Evolutionary conservation across 2,888 invertebrate species (phyloP), one percentile per base, ranked within the genome.

Genomic region (Leptinotarsa peninsularis): DNA sequence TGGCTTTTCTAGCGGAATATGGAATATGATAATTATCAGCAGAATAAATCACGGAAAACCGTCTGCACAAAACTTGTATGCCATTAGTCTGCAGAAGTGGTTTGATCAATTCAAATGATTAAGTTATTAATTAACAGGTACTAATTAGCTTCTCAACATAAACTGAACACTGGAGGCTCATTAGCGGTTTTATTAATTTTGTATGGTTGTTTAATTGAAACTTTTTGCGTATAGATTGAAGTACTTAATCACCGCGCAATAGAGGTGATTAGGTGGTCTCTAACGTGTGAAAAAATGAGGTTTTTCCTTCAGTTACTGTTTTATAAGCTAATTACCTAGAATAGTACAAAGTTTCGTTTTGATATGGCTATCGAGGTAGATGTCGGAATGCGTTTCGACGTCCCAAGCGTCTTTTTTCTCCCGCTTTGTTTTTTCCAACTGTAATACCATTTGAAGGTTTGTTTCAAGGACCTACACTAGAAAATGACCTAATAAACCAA

Each of bases 151-250:
- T 18, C 54, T 56, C 33, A 69, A 72, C 72, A 54, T 66, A 71
- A 75, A 67, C 54, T 72, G 56, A 63, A 72, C 72, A 18, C 66
- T 54, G 66, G 71, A 71, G 73, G 67, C 74, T 66, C 73, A 73
- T 77, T 73, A 77, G 75, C 58, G 73, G 68, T 75, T 77, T 77
- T 72, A 77, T 75, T 75, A 75, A 75, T 77, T 75, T 77, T 66
- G 50, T 71, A 75, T 33, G 54, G 58, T 27, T 43, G 14, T 56
- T 70, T 58, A 70, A 58, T 70, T 58, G 21, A 27, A 58, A 56
- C 49, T 70, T 70, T 70, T 70, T 70, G 70, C 70, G 21, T 23
- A 56, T 23, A 49, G 56, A 33, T 10, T 33, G n/a, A 63, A 63
- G 63, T 4, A 33, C 17, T 63, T n/a, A 63, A 17, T 63, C 18